Evolutionary conservation across 2,888 invertebrate genomes (phyloP).

Genomic region (Salticus scenicus): DNA sequence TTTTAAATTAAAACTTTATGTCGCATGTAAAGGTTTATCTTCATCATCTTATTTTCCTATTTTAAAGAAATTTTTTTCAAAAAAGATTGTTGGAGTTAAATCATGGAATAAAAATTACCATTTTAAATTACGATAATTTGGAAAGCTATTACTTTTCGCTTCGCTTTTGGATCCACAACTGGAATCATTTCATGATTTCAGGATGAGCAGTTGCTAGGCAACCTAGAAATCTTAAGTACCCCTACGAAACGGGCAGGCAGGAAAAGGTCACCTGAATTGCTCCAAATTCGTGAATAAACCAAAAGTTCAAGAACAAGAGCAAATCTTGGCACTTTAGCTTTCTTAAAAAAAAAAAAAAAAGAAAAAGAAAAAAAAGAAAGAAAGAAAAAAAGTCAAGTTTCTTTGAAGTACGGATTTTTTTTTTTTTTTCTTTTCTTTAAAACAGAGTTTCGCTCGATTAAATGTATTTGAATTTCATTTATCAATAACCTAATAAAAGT

Average conservation of each 20-base stretch:
- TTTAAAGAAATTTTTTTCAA: background rate
- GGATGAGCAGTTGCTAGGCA: slow-evolving; percentile 10
- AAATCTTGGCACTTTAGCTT: background rate
- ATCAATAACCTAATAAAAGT: too few species aligned
- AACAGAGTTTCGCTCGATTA: too few species aligned
- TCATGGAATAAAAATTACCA: background rate
- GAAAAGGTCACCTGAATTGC: background rate
- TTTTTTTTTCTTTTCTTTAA: too few species aligned
- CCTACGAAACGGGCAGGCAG: background rate
- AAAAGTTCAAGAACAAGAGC: background rate
- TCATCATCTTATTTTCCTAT: background rate
- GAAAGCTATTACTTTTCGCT: slow-evolving; percentile 1
- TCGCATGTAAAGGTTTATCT: background rate
- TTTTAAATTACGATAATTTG: slow-evolving; percentile 7
- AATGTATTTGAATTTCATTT: too few species aligned
- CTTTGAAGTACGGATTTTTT: too few species aligned
- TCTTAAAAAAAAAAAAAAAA: too few species aligned
- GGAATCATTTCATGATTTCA: slow-evolving; percentile 2
- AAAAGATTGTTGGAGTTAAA: background rate
- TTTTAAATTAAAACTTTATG: background rate
- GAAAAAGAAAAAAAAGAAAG: too few species aligned
- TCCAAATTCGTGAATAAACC: background rate
- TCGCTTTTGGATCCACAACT: background rate
- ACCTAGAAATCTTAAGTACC: background rate
- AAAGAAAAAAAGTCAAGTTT: too few species aligned